phyloP scores from a whole-genome alignment of 2,888 invertebrate genomes.

The Yponomeuta evonymella region DNA sequence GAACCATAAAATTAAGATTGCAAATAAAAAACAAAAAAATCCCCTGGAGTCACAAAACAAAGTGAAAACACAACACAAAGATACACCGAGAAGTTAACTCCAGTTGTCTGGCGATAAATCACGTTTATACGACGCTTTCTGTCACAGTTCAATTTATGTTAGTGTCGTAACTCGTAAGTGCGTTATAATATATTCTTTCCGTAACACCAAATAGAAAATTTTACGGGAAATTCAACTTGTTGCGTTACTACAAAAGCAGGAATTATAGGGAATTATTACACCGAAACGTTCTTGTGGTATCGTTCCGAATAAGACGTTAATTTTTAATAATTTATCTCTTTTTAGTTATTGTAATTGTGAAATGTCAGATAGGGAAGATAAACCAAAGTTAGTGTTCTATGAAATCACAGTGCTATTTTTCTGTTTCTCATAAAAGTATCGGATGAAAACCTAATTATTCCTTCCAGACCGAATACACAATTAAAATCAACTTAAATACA shows the following conservation, averaged over 20 bases:
- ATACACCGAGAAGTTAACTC: slow-evolving; percentile 57
- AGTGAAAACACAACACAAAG: slow-evolving; percentile 37
- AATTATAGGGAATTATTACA: too few relatives aligned
- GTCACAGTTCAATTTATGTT: slow-evolving; percentile 64
- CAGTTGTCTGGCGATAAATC: slow-evolving; percentile 56
- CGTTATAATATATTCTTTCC: slow-evolving; percentile 29
- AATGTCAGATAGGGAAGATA: too few relatives aligned
- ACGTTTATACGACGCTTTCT: slow-evolving; percentile 69
- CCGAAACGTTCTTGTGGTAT: too few relatives aligned
- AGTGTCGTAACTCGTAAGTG: slow-evolving; percentile 37
- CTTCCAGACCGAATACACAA: background rate
- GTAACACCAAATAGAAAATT: slow-evolving; percentile 12
- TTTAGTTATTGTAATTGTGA: too few relatives aligned
- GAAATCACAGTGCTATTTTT: background rate
- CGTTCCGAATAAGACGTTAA: too few relatives aligned
- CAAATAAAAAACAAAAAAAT: background rate
- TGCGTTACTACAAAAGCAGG: background rate
- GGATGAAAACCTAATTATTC: background rate
- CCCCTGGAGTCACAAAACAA: slow-evolving; percentile 23
- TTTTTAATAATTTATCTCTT: too few relatives aligned
- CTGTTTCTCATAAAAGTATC: background rate
- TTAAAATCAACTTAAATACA: background rate
- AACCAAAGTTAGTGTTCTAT: too few relatives aligned
- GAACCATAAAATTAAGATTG: background rate
- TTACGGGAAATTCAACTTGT: background rate